Percentiles rank a stretch among this genome's conserved stretches.
phyloP scores from a whole-genome alignment of 2,797 vertebrate species.

The Psittacula derbiana region DNA sequence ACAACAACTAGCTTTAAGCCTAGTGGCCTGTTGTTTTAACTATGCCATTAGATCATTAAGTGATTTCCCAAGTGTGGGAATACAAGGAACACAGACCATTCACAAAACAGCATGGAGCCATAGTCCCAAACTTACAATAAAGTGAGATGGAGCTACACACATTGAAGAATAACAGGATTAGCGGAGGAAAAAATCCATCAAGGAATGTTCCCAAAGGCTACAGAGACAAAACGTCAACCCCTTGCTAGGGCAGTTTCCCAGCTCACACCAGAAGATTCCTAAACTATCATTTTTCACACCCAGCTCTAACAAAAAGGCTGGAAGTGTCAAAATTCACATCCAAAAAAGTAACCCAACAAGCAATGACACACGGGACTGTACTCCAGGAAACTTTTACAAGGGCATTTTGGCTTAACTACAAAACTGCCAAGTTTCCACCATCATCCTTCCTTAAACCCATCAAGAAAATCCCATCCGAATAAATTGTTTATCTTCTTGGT shows the following conservation, averaged over 20 bases:
- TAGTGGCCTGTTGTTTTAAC: background rate
- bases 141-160: background rate
- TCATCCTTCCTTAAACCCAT: background rate
- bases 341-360: background rate
- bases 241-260: background rate
- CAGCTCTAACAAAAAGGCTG: background rate
- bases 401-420: background rate
- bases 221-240: background rate
- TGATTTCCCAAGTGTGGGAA: background rate
- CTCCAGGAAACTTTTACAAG: background rate
- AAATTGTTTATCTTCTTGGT: background rate
- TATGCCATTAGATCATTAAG: background rate
- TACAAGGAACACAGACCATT: background rate
- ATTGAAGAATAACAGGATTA: conserved; percentile 10
- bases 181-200: background rate
- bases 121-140: background rate
- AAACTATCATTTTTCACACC: background rate
- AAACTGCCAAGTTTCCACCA: background rate
- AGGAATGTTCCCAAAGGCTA: background rate
- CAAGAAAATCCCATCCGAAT: background rate
- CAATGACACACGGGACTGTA: background rate
- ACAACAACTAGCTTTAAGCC: background rate
- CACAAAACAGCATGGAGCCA: background rate
- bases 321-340: background rate
- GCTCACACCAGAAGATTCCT: background rate